Conservation (phyloP, 2,888 invertebrate genomes). For the Falcaria lacertinaria region DNA sequence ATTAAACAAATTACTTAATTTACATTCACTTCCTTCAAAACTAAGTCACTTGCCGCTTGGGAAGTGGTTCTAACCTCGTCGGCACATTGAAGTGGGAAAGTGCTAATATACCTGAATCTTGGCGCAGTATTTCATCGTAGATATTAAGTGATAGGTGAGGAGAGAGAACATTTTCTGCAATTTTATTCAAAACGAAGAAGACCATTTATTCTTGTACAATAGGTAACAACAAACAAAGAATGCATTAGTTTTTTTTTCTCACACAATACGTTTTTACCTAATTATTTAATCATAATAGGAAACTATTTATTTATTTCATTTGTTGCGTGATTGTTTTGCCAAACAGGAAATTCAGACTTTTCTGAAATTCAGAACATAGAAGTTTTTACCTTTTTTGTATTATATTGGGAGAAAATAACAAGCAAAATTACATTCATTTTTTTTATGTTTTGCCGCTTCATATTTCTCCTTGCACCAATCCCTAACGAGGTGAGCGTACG, state of each 20-base stretch:
- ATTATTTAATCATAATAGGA: no score
- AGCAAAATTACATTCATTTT: no score
- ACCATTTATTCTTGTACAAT: no score
- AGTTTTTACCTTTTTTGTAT: no score
- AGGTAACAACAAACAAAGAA: no score
- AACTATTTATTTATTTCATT: no score
- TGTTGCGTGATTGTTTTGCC: no score
- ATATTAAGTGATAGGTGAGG: background rate
- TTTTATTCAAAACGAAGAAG: background rate
- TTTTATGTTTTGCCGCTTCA: no score
- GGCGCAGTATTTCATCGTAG: background rate
- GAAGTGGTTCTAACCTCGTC: constrained; percentile 10
- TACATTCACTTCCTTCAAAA: constrained; percentile 16
- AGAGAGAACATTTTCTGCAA: background rate
- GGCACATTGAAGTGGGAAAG: constrained; percentile 22
- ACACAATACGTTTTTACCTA: background rate
- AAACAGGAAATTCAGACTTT: no score
- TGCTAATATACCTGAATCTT: constrained; percentile 17
- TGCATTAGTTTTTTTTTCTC: no score
- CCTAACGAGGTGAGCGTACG: constrained; percentile 7
- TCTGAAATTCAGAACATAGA: no score
- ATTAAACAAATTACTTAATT: constrained; percentile 7
- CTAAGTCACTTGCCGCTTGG: constrained; percentile 12
- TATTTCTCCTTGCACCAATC: background rate
- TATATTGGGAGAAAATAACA: no score